Conservation (phyloP, 2,797 vertebrate species). For the Labeo calbasu region DNA sequence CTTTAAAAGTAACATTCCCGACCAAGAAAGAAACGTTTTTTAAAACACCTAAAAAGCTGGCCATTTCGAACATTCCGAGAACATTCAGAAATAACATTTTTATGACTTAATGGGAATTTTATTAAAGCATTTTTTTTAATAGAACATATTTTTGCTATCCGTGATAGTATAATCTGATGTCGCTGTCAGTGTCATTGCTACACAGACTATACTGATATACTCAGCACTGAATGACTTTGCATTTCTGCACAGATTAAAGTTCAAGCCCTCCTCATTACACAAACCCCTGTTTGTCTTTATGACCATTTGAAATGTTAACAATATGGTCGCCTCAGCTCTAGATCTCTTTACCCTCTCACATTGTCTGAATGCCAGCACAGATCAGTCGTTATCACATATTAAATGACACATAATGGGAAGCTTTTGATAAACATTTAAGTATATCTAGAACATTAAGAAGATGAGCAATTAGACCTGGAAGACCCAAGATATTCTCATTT, state of each 20-base stretch:
- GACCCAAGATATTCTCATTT: neutral
- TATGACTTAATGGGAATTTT: neutral
- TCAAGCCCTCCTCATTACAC: slow-evolving; percentile 15
- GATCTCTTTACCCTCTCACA: neutral
- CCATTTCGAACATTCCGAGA: neutral
- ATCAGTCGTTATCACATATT: neutral
- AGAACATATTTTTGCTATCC: neutral
- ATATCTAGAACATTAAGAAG: neutral
- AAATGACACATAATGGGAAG: neutral
- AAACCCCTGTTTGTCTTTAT: neutral
- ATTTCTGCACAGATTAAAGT: slow-evolving; percentile 39
- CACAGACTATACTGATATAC: neutral
- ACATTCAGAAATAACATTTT: neutral
- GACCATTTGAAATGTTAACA: neutral
- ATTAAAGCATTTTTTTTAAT: neutral
- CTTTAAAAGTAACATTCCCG: too few species aligned
- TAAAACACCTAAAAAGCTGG: too few species aligned
- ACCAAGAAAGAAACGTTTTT: too few species aligned
- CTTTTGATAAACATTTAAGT: neutral
- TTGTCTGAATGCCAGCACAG: neutral
- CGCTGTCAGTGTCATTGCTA: neutral
- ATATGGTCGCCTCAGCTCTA: neutral
- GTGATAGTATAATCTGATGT: neutral
- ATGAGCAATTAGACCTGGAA: neutral
- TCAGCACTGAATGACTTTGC: slow-evolving; percentile 17